phyloP scores from a whole-genome alignment of 2,888 invertebrate genomes.

The Noctua comes region DNA sequence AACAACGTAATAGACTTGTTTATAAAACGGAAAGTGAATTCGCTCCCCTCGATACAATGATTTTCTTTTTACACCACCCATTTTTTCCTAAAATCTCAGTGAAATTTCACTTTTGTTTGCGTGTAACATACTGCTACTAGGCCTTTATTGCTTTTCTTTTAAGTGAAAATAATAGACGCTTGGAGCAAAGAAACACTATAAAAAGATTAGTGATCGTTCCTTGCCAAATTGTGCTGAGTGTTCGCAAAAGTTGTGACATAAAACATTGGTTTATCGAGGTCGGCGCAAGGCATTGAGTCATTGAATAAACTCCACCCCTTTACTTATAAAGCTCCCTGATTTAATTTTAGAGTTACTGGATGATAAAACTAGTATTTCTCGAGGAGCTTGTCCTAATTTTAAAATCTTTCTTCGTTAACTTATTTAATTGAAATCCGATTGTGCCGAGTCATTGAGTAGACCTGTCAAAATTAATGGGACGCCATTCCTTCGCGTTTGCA shows the following conservation, averaged over 20 bases:
- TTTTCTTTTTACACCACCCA: slow-evolving; percentile 64
- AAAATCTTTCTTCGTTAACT: slow-evolving; percentile 40
- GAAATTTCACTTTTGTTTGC: slow-evolving; percentile 45
- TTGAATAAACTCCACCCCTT: slow-evolving; percentile 54
- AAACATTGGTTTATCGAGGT: slow-evolving; percentile 66
- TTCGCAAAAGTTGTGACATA: slow-evolving; percentile 67
- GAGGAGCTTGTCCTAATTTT: slow-evolving; percentile 24
- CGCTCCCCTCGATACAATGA: slow-evolving; percentile 72
- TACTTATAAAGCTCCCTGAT: slow-evolving; percentile 19
- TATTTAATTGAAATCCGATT: slow-evolving; percentile 53
- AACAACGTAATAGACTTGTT: slow-evolving; percentile 81
- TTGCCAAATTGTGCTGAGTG: slow-evolving; percentile 62
- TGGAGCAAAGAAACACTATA: slow-evolving; percentile 52
- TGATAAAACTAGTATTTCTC: slow-evolving; percentile 19
- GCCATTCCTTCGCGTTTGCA: slow-evolving; percentile 18
- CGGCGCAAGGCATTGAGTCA: slow-evolving; percentile 39
- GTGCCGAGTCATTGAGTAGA: slow-evolving; percentile 45
- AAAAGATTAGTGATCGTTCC: slow-evolving; percentile 60
- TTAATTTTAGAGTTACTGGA: slow-evolving; percentile 43
- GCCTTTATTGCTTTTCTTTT: slow-evolving; percentile 55
- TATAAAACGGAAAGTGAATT: slow-evolving; percentile 78
- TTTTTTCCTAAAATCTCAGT: slow-evolving; percentile 44
- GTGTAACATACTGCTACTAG: slow-evolving; percentile 29
- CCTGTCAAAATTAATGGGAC: slow-evolving; percentile 48
- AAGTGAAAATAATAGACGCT: slow-evolving; percentile 53